Percentiles rank a stretch among this genome's conserved stretches.
These are phyloP conservation scores for Speoplatyrhinus poulsoni DNA, from an alignment of 2,113 vertebrate genomes.

Conservation along the genomic window DNA sequence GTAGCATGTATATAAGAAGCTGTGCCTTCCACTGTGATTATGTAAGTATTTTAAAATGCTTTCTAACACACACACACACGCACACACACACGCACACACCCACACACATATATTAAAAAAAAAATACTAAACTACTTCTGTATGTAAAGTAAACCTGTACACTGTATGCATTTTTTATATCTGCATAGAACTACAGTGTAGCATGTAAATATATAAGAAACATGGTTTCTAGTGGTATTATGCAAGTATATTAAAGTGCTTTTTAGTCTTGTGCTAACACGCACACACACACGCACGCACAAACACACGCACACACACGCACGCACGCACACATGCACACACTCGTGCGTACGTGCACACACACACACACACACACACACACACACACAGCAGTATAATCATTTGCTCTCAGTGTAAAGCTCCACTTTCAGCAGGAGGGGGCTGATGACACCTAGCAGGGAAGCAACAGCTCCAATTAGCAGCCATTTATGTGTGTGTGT, in stretches of 20 bases:
- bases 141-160: too few relatives aligned
- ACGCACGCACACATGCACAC: slow-evolving; percentile 1
- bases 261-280: not conserved
- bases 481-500: slow-evolving; percentile 48
- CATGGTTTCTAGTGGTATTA: not conserved
- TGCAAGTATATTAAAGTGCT: not conserved
- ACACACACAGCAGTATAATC: slow-evolving; percentile 60
- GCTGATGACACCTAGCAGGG: slow-evolving; percentile 76
- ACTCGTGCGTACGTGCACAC: slow-evolving; percentile 3
- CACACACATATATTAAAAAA: too few relatives aligned
- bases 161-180: not conserved
- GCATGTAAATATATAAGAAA: not conserved
- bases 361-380: slow-evolving; percentile 6
- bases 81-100: slow-evolving; percentile 15
- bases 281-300: slow-evolving; percentile 7
- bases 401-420: slow-evolving; percentile 67
- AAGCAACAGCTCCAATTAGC: slow-evolving; percentile 74
- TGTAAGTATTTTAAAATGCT: not conserved
- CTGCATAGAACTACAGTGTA: not conserved
- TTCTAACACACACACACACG: slow-evolving; percentile 13
- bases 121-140: not conserved
- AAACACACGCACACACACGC: slow-evolving; percentile 9
- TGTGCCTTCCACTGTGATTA: not conserved
- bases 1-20: not conserved
- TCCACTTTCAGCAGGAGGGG: slow-evolving; percentile 69